A percentile compares a stretch with the other conserved stretches of the same genome.
These are phyloP conservation scores for Eubucco bourcierii DNA, from an alignment of 2,113 vertebrate genomes.

Conservation along the genomic window DNA sequence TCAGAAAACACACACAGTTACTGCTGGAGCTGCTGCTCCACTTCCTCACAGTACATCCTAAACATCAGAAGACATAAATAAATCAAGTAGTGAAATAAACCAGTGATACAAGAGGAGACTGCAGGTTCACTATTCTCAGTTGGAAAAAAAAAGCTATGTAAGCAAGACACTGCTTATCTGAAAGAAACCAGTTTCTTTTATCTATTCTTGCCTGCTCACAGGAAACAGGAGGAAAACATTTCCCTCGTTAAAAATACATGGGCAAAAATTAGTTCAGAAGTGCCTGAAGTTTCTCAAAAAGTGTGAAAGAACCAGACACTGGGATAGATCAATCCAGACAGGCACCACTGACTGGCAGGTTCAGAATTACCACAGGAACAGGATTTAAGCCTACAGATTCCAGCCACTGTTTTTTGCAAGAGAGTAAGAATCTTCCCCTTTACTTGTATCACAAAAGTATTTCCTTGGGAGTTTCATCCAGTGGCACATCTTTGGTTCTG, in stretches of 20 bases:
- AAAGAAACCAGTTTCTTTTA: not conserved
- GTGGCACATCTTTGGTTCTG: not conserved
- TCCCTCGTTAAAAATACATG: not conserved
- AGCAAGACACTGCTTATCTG: not conserved
- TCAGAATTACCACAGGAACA: not conserved
- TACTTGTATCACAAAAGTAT: not conserved
- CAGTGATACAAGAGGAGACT: not conserved
- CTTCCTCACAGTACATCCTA: not conserved
- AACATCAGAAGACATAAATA: not conserved
- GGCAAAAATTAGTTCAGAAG: not conserved
- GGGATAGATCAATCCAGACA: not conserved
- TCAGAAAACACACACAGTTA: not conserved
- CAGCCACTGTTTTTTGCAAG: not conserved
- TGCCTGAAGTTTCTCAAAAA: not conserved
- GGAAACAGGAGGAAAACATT: not conserved
- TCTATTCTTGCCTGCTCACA: not conserved
- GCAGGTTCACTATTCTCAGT: not conserved
- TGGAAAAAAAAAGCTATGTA: not conserved
- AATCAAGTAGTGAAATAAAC: not conserved
- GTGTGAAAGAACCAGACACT: not conserved
- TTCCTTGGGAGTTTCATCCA: not conserved
- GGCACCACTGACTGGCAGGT: not conserved
- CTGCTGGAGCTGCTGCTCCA: not conserved
- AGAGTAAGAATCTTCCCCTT: fast-evolving
- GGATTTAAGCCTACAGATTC: not conserved